Base-by-base conservation (phyloP, 2,888 invertebrate species). In the Clitarchus hookeri region DNA sequence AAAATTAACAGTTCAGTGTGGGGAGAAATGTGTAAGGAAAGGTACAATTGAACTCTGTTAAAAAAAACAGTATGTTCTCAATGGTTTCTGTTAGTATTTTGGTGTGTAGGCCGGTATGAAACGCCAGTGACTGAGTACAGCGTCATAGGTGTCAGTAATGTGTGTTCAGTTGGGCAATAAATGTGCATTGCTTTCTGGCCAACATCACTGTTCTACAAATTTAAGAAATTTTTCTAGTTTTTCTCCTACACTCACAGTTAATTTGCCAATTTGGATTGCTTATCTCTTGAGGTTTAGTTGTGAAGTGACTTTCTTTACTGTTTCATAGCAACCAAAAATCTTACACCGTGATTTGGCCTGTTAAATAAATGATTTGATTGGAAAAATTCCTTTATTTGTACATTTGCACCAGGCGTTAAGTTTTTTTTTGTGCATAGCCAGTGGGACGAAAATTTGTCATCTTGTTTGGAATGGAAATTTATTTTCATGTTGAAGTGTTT, bases 21-120 rank as follows among this genome's bases (percentile, higher is more conserved):
- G 16, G 65, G 65, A n/a, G 65, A n/a, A 65, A 65, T 65, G 65
- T 65, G 65, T 65, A 65, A 65, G n/a, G 65, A 65, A 65, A n/a
- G 16, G 65, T 65, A 65, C 65, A 65, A 65, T 65, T 19, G 65
- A 65, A 65, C 65, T 65, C 65, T 65, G 65, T 65, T 65, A 8
- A 65, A n/a, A 16, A 65, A 65, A 19, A 36, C 36, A 65, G 65
- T 65, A n/a, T 65, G 65, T 65, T 65, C 16, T n/a, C 8, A 65
- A 65, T 65, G 65, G 65, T 65, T 65, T 65, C 65, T 65, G 65
- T 65, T 65, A 65, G n/a, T 65, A 65, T 12, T n/a, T 65, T 65
- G 16, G 16, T 23, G 65, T 65, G 65, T 65, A 65, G 65, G 65
- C 65, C 65, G 8, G n/a, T 23, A 65, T 65, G 65, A 23, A 23